Evolutionary conservation across 2,113 vertebrate species (phyloP).

Genomic region (Lagopus leucura): DNA sequence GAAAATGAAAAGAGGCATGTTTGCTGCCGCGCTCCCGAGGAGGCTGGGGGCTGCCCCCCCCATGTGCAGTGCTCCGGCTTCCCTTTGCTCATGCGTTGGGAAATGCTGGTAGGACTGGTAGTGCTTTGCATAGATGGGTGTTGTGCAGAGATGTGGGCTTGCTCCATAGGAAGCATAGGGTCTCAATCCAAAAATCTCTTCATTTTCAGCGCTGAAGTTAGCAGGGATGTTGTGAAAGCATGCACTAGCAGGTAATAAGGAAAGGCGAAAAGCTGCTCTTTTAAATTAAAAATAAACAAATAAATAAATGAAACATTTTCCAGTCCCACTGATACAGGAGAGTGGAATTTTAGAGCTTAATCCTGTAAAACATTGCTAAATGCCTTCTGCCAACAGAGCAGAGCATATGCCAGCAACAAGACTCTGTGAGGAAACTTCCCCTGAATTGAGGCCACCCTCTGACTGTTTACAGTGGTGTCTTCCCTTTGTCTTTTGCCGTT

Average conservation of each 20-base stretch:
- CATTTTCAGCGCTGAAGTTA: not conserved
- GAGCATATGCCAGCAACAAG: constrained; percentile 8
- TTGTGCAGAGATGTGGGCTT: fast-evolving
- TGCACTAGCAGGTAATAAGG: not conserved
- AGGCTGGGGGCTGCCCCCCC: not conserved
- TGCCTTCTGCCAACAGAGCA: constrained; percentile 45
- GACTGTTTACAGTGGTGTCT: constrained; percentile 57
- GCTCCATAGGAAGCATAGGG: not conserved
- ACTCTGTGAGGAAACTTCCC: constrained; percentile 13
- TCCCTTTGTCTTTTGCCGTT: constrained; percentile 59
- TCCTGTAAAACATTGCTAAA: constrained; percentile 24
- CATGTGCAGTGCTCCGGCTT: not conserved
- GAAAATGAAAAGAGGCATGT: constrained; percentile 43
- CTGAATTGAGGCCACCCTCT: constrained; percentile 28
- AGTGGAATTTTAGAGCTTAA: constrained; percentile 31
- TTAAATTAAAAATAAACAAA: not conserved
- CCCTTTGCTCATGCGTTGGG: not conserved
- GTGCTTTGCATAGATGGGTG: not conserved
- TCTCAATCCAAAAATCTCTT: not conserved
- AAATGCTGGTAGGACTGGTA: not conserved
- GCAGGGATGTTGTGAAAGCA: not conserved
- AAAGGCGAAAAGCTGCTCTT: not conserved
- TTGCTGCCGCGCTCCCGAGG: not conserved
- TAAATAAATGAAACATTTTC: not conserved
- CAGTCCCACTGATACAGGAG: not conserved